Evolutionary conservation across 2,888 invertebrate species (phyloP).

Genomic region (Lobophora halterata): DNA sequence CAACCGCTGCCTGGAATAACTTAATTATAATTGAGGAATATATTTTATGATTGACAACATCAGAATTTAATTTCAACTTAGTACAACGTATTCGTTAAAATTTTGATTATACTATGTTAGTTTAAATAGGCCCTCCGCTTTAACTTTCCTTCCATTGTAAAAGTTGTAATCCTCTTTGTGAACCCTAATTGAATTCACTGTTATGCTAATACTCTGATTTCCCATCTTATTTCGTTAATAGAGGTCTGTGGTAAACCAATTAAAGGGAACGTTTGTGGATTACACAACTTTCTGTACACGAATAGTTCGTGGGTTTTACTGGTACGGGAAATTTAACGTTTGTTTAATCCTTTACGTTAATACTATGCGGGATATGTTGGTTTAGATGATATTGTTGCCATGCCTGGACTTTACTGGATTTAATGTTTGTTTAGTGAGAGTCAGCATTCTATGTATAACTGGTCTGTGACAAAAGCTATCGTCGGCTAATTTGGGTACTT

Average conservation of each 20-base stretch:
- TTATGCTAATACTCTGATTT: conserved; percentile 81
- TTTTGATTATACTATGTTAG: conserved; percentile 76
- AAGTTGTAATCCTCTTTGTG: conserved; percentile 81
- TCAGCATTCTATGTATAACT: background rate
- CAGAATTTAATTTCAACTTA: conserved; percentile 64
- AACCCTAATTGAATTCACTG: conserved; percentile 79
- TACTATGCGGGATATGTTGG: conserved; percentile 40
- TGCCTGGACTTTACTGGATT: conserved; percentile 11
- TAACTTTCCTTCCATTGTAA: conserved; percentile 78
- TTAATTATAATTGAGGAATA: conserved; percentile 10
- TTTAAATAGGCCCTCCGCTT: conserved; percentile 66
- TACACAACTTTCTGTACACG: conserved; percentile 70
- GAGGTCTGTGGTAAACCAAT: conserved; percentile 79
- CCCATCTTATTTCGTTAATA: conserved; percentile 81
- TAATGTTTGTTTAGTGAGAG: conserved; percentile 6
- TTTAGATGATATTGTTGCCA: conserved; percentile 31
- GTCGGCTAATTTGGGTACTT: background rate
- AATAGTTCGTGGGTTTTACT: conserved; percentile 62
- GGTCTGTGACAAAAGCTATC: background rate
- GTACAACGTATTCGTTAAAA: conserved; percentile 66
- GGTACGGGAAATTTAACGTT: conserved; percentile 58
- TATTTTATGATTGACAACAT: conserved; percentile 34
- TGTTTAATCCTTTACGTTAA: conserved; percentile 49
- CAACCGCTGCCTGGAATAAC: background rate
- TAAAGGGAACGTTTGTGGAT: conserved; percentile 77